A percentile compares a stretch with the other conserved stretches of the same genome.
phyloP scores from a whole-genome alignment of 2,888 invertebrate genomes.

The Lamellibrachia satsuma region DNA sequence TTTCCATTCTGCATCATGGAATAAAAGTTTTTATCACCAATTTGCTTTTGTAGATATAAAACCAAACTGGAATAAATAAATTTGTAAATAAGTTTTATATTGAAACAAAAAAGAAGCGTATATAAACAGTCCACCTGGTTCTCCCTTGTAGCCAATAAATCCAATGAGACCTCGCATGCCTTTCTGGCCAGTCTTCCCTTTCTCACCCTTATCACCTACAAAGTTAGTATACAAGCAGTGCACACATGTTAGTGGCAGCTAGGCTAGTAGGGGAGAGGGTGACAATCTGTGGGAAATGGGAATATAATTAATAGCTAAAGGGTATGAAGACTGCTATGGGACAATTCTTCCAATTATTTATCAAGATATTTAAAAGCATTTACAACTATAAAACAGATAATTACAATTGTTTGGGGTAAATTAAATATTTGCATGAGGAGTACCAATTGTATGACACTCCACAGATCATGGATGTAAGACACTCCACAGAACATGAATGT shows the following conservation, averaged over 20 bases:
- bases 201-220: conserved; percentile 42
- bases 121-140: conserved; percentile 37
- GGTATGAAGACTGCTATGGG: neutral
- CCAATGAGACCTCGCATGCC: conserved; percentile 42
- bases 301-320: neutral
- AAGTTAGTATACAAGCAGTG: neutral
- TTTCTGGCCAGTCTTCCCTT: conserved; percentile 40
- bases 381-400: no score
- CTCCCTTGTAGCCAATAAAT: conserved; percentile 44
- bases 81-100: neutral
- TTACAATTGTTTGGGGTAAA: no score
- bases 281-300: no score
- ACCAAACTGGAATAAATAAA: neutral
- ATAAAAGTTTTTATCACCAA: neutral
- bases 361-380: no score
- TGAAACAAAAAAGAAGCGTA: neutral
- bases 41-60: neutral
- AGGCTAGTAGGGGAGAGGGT: neutral
- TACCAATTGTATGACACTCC: no score
- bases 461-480: no score
- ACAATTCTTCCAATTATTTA: no score
- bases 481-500: no score
- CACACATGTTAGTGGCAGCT: neutral
- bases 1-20: neutral
- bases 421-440: no score